Evolutionary conservation across 2,797 vertebrate species (phyloP), one percentile per base, ranked within the genome.

Genomic region (Diglossa cyanea): DNA sequence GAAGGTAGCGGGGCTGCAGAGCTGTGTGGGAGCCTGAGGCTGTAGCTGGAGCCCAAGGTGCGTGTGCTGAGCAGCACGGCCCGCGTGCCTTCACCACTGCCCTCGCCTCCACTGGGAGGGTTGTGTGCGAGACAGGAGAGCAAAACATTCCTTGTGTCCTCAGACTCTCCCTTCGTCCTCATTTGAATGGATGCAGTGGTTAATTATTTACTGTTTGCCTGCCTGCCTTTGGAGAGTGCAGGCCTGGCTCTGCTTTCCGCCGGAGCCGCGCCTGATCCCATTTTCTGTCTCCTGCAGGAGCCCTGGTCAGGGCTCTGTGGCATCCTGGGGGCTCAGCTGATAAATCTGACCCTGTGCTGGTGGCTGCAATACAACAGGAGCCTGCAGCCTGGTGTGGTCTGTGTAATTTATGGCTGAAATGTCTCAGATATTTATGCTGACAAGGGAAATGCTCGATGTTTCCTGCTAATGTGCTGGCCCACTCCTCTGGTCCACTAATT

Each of bases 141-240:
- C 70, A 54, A 74, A 94, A 71, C 40, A 42, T 3, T 84, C 20
- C 53, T 68, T 1, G 58, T 70, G 92, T 95, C 92, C 92, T 93
- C 67, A 96, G 63, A 45, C 88, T 71, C 88, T 97, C 93, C 86
- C 77, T 70, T 24, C 17, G 33, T 81, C 67, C 78, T 73, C 63
- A 48, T 63, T 90, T 88, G 88, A 92, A 90, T 92, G 24, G 45
- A n/a, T 68, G 90, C 2, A 45, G 47, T 66, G 1, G 76, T 94
- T 76, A 94, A 95, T 97, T 95, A 97, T 95, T 96, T 87, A 96
- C 80, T 31, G 9, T 76, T 60, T 35, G 67, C 81, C 77, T 53
- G 90, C 70, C 73, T 75, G 61, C 31, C 2, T 39, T 62, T 19
- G 85, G 40, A 40, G 78, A 1, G 88, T 37, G 26, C 42, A 53